Percentiles rank a stretch among this genome's conserved stretches.
phyloP scores from a whole-genome alignment of 1,140 invertebrate genomes.

The Leptopilina boulardi region DNA sequence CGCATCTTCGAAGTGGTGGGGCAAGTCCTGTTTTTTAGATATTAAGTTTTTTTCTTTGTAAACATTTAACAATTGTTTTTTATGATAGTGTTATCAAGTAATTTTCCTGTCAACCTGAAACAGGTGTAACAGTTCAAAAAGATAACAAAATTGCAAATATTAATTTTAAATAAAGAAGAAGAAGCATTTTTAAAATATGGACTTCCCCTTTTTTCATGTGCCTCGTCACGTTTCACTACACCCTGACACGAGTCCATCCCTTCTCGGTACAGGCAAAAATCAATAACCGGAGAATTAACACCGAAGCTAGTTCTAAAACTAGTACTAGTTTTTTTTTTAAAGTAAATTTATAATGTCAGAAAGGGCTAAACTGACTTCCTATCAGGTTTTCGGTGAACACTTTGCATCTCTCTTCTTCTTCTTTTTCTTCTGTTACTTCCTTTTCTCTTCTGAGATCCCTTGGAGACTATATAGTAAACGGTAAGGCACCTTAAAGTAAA shows the following conservation, averaged over 20 bases:
- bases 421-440: neutral
- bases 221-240: constrained; percentile 31
- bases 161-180: too few relatives aligned
- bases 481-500: too few relatives aligned
- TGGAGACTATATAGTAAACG: too few relatives aligned
- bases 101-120: too few relatives aligned
- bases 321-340: constrained; percentile 22
- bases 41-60: too few relatives aligned
- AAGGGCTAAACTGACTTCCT: constrained; percentile 3
- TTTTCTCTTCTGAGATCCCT: constrained; percentile 4
- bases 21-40: too few relatives aligned
- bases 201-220: constrained; percentile 23
- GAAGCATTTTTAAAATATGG: constrained; percentile 36
- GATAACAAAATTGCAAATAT: too few relatives aligned
- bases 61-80: too few relatives aligned
- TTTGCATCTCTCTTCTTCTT: neutral
- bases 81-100: too few relatives aligned
- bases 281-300: constrained; percentile 30
- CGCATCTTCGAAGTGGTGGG: too few relatives aligned
- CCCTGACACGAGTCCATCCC: constrained; percentile 31
- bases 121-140: too few relatives aligned
- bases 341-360: constrained; percentile 19
- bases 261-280: constrained; percentile 20
- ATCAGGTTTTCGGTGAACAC: neutral
- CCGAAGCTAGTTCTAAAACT: constrained; percentile 1